A percentile compares a stretch with the other conserved stretches of the same genome.
Conservation (phyloP, 30 jellyfish, hydroid and myxozoan genomes). For the Sanderia malayensis region DNA sequence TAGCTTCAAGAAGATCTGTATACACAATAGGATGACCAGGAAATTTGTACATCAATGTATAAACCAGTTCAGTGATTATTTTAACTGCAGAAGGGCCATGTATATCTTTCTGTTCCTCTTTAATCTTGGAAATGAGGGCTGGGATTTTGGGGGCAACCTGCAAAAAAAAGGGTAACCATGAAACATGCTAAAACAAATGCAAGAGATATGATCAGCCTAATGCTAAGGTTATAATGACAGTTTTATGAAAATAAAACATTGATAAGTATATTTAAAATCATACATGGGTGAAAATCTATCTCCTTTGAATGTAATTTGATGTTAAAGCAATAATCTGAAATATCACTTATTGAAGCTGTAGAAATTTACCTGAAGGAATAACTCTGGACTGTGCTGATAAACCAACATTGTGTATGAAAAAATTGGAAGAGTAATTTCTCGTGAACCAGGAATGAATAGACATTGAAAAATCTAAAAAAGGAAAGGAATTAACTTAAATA, state of each 20-base stretch:
- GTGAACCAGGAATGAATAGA: slow-evolving; percentile 45
- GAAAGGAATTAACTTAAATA: neutral
- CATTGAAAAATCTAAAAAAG: slow-evolving; percentile 66
- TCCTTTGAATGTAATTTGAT: no score
- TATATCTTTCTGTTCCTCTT: slow-evolving; percentile 25
- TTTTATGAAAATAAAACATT: no score
- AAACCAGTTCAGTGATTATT: slow-evolving; percentile 57
- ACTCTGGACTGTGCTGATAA: slow-evolving; percentile 71
- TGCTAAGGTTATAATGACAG: no score
- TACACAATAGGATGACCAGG: slow-evolving; percentile 75
- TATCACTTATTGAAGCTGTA: neutral
- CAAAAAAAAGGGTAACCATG: neutral
- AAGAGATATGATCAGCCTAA: no score
- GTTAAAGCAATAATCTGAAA: no score
- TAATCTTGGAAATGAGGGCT: slow-evolving; percentile 35
- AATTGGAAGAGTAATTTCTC: slow-evolving; percentile 69
- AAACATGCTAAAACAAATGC: no score
- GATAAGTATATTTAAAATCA: no score
- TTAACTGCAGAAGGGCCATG: slow-evolving; percentile 8
- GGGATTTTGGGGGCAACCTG: slow-evolving; percentile 71
- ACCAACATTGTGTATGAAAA: slow-evolving; percentile 65
- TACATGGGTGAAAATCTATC: no score
- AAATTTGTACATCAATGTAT: slow-evolving; percentile 75
- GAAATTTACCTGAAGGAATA: slow-evolving; percentile 64
- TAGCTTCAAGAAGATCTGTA: slow-evolving; percentile 16